Evolutionary conservation across 2,113 vertebrate species (phyloP).

Genomic region (Ageneiosus marmoratus): DNA sequence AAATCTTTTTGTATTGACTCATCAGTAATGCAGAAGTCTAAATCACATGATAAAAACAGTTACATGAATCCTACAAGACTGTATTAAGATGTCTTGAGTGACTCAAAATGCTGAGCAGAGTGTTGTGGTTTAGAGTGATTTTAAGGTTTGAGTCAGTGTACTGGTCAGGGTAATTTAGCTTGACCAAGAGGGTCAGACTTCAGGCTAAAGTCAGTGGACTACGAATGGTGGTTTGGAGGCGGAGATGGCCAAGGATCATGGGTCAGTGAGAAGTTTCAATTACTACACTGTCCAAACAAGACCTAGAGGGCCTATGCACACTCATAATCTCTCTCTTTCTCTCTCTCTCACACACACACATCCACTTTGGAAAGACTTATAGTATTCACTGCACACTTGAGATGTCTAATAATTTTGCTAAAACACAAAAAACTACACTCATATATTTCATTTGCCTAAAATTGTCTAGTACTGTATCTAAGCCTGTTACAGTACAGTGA

Average conservation of each 20-base stretch:
- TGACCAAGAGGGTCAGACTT: background rate
- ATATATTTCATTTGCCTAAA: background rate
- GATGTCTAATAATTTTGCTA: background rate
- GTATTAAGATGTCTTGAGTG: background rate
- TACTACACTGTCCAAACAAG: conserved; percentile 19
- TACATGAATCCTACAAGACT: background rate
- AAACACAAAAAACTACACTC: background rate
- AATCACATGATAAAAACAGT: background rate
- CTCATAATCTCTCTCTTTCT: background rate
- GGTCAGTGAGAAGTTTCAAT: conserved; percentile 15
- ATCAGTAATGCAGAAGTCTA: no score
- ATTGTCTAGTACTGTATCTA: background rate
- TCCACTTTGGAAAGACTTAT: background rate
- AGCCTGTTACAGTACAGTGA: no score
- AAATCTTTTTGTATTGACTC: no score
- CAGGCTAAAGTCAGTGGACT: background rate
- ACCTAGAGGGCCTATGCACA: background rate
- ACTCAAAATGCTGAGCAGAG: background rate
- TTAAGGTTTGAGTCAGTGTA: background rate
- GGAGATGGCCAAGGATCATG: background rate
- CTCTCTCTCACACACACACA: background rate
- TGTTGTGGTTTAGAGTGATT: background rate
- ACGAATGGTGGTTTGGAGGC: background rate
- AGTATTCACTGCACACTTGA: background rate
- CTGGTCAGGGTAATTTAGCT: background rate